Percentiles rank a stretch among this genome's conserved stretches.
Evolutionary conservation across 2,888 invertebrate species (phyloP).

Genomic region (Lacanobia wlatinum): DNA sequence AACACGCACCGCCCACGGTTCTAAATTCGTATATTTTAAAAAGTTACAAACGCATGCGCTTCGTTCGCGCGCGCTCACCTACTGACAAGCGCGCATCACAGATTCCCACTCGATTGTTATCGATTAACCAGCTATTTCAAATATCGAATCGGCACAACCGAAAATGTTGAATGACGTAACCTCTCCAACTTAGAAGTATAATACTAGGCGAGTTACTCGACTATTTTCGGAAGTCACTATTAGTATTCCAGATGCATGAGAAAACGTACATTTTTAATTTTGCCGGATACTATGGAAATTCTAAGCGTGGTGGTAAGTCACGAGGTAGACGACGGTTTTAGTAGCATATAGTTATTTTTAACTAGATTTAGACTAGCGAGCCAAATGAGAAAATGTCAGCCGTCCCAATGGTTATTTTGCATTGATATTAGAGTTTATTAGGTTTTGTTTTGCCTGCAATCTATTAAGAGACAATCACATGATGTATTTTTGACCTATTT

Average conservation of each 20-base stretch:
- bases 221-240: conserved; percentile 33
- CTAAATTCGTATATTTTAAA: conserved; percentile 72
- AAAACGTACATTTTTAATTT: conserved; percentile 43
- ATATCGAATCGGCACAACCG: conserved; percentile 44
- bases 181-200: conserved; percentile 45
- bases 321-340: conserved; percentile 62
- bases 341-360: conserved; percentile 67
- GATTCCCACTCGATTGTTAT: conserved; percentile 70
- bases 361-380: conserved; percentile 66
- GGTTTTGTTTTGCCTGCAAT: conserved; percentile 53
- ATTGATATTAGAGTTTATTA: conserved; percentile 60
- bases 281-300: conserved; percentile 63
- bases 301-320: conserved; percentile 66
- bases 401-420: conserved; percentile 63
- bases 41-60: conserved; percentile 78
- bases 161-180: conserved; percentile 25
- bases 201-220: conserved; percentile 30
- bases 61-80: conserved; percentile 77
- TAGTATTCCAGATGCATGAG: neutral
- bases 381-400: conserved; percentile 70
- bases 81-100: conserved; percentile 76
- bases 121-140: conserved; percentile 73
- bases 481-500: conserved; percentile 55
- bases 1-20: conserved; percentile 74
- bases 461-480: conserved; percentile 51